These are phyloP conservation scores for Plotosus lineatus DNA, from an alignment of 2,113 vertebrate species.

Conservation along the genomic window DNA sequence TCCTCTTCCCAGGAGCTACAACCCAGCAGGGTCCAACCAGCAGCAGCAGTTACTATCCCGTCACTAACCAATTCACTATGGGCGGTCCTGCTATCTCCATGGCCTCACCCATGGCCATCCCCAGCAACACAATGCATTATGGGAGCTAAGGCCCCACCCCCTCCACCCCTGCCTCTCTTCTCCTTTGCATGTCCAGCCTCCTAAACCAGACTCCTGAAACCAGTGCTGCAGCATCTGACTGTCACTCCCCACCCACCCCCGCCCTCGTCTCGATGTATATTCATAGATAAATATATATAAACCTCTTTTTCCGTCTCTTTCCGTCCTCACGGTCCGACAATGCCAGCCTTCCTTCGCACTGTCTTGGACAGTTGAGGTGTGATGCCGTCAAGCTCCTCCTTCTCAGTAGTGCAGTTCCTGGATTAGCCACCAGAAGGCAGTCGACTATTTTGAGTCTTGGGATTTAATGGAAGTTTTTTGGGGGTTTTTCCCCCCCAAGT, in stretches of 20 bases:
- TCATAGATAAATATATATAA: constrained; percentile 50
- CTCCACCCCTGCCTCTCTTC: constrained; percentile 30
- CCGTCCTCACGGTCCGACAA: constrained; percentile 20
- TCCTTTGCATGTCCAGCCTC: constrained; percentile 62
- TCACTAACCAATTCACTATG: constrained; percentile 95
- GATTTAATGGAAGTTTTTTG: constrained; percentile 24
- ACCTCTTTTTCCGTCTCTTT: constrained; percentile 42
- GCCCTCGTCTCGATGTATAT: constrained; percentile 42
- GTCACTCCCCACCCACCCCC: constrained; percentile 2
- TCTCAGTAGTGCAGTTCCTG: constrained; percentile 38
- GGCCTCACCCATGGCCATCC: constrained; percentile 93
- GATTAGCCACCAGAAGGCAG: constrained; percentile 54
- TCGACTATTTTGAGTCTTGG: constrained; percentile 34
- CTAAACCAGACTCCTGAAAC: constrained; percentile 78
- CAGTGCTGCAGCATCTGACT: constrained; percentile 29
- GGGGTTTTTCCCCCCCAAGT: constrained; percentile 15
- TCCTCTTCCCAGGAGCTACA: constrained; percentile 71
- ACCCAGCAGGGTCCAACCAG: constrained; percentile 76
- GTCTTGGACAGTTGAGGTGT: constrained; percentile 45
- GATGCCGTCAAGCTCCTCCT: constrained; percentile 6
- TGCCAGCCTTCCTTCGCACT: constrained; percentile 44
- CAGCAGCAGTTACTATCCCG: constrained; percentile 80
- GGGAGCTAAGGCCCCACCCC: constrained; percentile 79
- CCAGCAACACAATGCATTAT: constrained; percentile 94
- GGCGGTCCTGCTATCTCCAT: constrained; percentile 91